Base-by-base conservation (phyloP, 2,888 invertebrate species). In the Rhagonycha lutea region DNA sequence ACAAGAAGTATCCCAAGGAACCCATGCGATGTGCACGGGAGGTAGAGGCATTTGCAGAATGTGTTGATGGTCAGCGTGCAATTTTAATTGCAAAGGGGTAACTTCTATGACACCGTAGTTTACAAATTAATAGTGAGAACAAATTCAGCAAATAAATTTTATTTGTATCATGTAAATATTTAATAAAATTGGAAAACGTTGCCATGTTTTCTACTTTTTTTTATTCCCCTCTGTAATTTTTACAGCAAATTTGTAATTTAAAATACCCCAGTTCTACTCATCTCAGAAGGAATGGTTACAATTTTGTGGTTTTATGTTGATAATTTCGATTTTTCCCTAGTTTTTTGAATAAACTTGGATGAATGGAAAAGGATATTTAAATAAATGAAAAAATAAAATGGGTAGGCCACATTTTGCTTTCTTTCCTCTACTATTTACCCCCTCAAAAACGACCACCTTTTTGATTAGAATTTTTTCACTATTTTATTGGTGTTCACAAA, bases 11-110 rank as follows among this genome's bases (percentile, higher is more conserved):
- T 88, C 90, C 91, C 5, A 89, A 89, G 68, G 90, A 91, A 83
- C 90, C 91, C 12, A 87, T 93, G 75, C 89, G 89, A 76, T 93
- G 92, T 86, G 88, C 91, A 2, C 89, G 89, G 78, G 88, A 91
- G 82, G 92, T 92, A 0, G 87, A 90, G 82, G 90, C 90, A 76
- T 92, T 92, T 85, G 89, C 90, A 70, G 89, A 90, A 80, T 92
- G 92, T 82, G 92, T 92, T 14, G 91, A 91, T 83, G 84, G 88
- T 80, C 89, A 90, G 81, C 89, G 92, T 74, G 86, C 89, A 23
- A 68, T 47, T 12, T 47, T 78, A 26, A 62, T 75, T 18, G 47
- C 63, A 24, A 78, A 65, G 23, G 69, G 69, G 14, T 77, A 74
- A 61, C 32, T 65, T 23, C 26, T 10, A n/a, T 12, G 11, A 24